These are phyloP conservation scores for Thalassaphorura encarpata DNA, from an alignment of 1,140 invertebrate genomes.

Conservation along the genomic window DNA sequence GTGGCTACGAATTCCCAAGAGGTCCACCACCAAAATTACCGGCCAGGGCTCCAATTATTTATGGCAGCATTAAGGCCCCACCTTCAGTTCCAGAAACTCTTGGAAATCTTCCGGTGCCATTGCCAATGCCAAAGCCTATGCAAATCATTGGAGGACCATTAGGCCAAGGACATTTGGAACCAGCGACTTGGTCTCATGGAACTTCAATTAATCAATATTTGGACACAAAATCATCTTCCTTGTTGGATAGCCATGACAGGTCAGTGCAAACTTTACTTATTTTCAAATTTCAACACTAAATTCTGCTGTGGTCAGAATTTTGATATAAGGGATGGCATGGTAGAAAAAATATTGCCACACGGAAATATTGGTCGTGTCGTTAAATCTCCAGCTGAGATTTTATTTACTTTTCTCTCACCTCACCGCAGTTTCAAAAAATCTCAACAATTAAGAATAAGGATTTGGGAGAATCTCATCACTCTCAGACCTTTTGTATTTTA, in stretches of 20 bases:
- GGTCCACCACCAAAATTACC: no score
- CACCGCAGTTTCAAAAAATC: not conserved
- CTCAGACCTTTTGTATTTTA: no score
- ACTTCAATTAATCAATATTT: not conserved
- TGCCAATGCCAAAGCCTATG: no score
- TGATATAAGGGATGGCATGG: not conserved
- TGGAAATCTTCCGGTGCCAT: no score
- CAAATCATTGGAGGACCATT: no score
- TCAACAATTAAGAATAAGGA: no score
- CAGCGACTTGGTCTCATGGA: not conserved
- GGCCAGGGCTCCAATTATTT: no score
- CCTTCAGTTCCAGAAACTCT: no score
- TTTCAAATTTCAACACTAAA: not conserved
- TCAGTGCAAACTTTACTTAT: not conserved
- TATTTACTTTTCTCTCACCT: not conserved
- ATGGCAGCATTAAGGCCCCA: no score
- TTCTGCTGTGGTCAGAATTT: not conserved
- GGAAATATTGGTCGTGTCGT: not conserved
- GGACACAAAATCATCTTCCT: not conserved
- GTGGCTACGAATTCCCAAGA: no score
- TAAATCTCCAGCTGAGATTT: not conserved
- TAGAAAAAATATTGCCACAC: not conserved
- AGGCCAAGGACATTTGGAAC: no score
- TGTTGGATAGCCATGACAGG: conserved; percentile 6
- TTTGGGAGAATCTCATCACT: no score